phyloP scores from a whole-genome alignment of 2,888 invertebrate species.

The Hermodice carunculata region DNA sequence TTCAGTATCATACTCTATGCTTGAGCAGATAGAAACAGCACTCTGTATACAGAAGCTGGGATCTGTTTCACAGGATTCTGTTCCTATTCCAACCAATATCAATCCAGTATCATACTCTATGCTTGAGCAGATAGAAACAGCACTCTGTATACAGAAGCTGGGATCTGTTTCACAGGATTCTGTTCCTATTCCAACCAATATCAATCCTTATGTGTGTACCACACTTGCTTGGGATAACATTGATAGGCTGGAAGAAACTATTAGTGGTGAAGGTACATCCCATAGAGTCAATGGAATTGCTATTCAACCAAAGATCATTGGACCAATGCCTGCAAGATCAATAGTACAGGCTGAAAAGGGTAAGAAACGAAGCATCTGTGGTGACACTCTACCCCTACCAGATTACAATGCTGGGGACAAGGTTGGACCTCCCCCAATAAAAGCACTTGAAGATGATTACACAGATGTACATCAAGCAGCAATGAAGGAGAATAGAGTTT shows the following conservation, averaged over 20 bases:
- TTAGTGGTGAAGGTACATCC: conserved; percentile 40
- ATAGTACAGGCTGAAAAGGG: not conserved
- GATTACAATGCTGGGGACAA: conserved; percentile 22
- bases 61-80: too few species aligned
- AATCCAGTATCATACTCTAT: conserved; percentile 30
- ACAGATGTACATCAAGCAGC: conserved; percentile 5
- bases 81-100: too few species aligned
- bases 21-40: too few species aligned
- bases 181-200: conserved; percentile 23
- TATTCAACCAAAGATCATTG: conserved; percentile 28
- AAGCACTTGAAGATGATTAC: not conserved
- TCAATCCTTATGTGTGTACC: conserved; percentile 32
- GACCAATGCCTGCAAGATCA: conserved; percentile 9
- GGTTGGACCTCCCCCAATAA: conserved; percentile 20
- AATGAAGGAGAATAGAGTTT: conserved; percentile 16
- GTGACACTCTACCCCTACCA: conserved; percentile 1
- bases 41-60: too few species aligned
- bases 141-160: conserved; percentile 38
- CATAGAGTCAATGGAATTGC: conserved; percentile 46
- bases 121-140: conserved; percentile 29
- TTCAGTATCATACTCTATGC: too few species aligned
- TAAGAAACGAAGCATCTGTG: conserved; percentile 17
- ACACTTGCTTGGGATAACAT: conserved; percentile 44
- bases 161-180: conserved; percentile 7
- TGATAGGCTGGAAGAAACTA: conserved; percentile 43